Evolutionary conservation across 2,113 vertebrate genomes (phyloP), one percentile per base, ranked within the genome.

Genomic region (Bufo gargarizans): DNA sequence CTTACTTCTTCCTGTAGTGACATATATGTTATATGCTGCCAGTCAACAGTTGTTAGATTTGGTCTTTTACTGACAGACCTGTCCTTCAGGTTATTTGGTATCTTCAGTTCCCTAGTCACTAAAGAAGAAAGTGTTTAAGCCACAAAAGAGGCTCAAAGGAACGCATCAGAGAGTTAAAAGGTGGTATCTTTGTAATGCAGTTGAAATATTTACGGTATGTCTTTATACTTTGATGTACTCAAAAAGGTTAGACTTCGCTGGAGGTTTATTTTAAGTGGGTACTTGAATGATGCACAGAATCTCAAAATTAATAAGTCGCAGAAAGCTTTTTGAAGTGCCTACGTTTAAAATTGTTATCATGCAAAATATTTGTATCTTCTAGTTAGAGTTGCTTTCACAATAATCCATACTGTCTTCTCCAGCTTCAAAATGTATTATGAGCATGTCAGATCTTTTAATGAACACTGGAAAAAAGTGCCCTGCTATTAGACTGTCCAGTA

Each of bases 221-320:
- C 49, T 67, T 84, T 56, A 56, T n/a, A 50, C 47, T 72, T 49
- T 84, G 2, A 84, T 72, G 67, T 56, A 20, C 19, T 19, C 12
- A 22, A 49, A 67, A 84, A 58, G 82, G n/a, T 14, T 55, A 56
- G 49, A 69, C 67, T 84, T 22, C 12, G 8, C n/a, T 71, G 47
- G 45, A 16, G 67, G 82, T 72, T 84, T 56, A 56, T 84, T 56
- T 50, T 84, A 72, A 72, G 49, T 47, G 49, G 63, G 72, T 72
- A 33, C 50, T 72, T 45, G n/a, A 65, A 17, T 53, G 65, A 53
- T 72, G 69, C 45, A 55, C n/a, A 72, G 20, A 59, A 74, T 74
- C 67, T 45, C 45, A 85, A 74, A 53, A 69, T 56, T 10, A 55
- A 58, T 16, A 74, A 43, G 49, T 22, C 22, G 59, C n/a, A 55